Evolutionary conservation across 2,113 vertebrate genomes (phyloP).

Genomic region (Lophius piscatorius): DNA sequence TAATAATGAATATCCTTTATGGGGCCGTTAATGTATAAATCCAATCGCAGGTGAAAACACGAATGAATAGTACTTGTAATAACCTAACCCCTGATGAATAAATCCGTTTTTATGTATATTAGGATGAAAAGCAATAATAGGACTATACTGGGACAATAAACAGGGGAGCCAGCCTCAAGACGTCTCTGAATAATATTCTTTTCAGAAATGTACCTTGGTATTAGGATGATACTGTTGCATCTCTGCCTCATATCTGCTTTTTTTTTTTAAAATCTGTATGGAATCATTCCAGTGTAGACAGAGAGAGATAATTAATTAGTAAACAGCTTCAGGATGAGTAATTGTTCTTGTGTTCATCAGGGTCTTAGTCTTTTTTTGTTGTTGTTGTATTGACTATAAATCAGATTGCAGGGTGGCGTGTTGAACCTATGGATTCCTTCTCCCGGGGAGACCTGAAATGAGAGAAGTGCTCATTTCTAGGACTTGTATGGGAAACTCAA

Average conservation of each 20-base stretch:
- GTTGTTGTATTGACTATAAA: slow-evolving; percentile 38
- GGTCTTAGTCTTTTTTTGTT: slow-evolving; percentile 34
- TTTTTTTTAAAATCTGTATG: slow-evolving; percentile 39
- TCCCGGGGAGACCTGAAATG: slow-evolving; percentile 8
- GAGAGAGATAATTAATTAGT: slow-evolving; percentile 34
- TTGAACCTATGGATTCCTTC: slow-evolving; percentile 25
- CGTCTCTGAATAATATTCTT: slow-evolving; percentile 50
- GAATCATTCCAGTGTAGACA: slow-evolving; percentile 42
- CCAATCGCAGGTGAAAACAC: slow-evolving; percentile 44
- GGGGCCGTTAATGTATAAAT: slow-evolving; percentile 63
- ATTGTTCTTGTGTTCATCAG: slow-evolving; percentile 55
- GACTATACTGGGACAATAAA: slow-evolving; percentile 66
- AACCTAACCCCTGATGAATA: slow-evolving; percentile 51
- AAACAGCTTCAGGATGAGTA: slow-evolving; percentile 45
- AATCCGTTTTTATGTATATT: slow-evolving; percentile 64
- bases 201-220: slow-evolving; percentile 49
- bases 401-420: slow-evolving; percentile 28
- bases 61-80: slow-evolving; percentile 52
- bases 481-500: slow-evolving; percentile 18
- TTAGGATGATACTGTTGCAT: slow-evolving; percentile 30
- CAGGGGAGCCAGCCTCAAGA: slow-evolving; percentile 40
- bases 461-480: slow-evolving; percentile 13
- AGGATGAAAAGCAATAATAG: slow-evolving; percentile 76
- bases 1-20: slow-evolving; percentile 70
- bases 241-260: slow-evolving; percentile 49